A percentile compares a stretch with the other conserved stretches of the same genome.
Conservation (phyloP, 23 tunicate genomes). For the Styela plicata region DNA sequence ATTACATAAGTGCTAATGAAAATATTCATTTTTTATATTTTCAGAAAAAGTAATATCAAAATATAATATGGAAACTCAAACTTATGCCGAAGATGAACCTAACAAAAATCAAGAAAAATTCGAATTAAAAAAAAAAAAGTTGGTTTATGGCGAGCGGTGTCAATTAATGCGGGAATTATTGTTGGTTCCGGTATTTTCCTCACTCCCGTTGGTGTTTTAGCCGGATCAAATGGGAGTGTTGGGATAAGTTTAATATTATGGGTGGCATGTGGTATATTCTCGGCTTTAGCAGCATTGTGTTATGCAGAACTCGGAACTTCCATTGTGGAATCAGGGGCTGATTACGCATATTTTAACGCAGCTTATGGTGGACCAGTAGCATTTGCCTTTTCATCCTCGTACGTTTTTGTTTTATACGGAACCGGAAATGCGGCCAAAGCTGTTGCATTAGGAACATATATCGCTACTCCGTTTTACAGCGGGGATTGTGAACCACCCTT, state of each 20-base stretch:
- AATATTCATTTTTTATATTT: too few relatives aligned
- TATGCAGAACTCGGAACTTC: conserved; percentile 58
- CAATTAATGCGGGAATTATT: conserved; percentile 24
- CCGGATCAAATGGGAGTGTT: conserved; percentile 44
- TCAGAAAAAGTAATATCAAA: too few relatives aligned
- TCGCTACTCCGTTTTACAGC: conserved; percentile 34
- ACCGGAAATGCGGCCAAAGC: conserved; percentile 16
- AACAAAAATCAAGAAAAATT: not conserved
- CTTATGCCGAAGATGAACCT: too few relatives aligned
- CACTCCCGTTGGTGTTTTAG: conserved; percentile 58
- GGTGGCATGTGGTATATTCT: conserved; percentile 36
- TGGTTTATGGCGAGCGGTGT: conserved; percentile 12
- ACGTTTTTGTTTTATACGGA: not conserved
- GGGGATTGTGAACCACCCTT: conserved; percentile 39
- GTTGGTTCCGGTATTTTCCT: conserved; percentile 56
- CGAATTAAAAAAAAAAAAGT: conserved; percentile 5
- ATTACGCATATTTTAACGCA: conserved; percentile 40
- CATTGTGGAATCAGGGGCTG: conserved; percentile 40
- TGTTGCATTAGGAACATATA: conserved; percentile 45
- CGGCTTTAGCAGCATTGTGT: conserved; percentile 44
- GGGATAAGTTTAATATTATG: conserved; percentile 58
- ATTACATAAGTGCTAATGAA: too few relatives aligned
- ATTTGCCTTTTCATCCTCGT: conserved; percentile 21
- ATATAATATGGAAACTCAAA: too few relatives aligned
- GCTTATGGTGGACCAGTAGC: conserved; percentile 54